Percentiles rank a stretch among this genome's conserved stretches.
Conservation (phyloP, 2,113 vertebrate species). For the Centropristis striata region DNA sequence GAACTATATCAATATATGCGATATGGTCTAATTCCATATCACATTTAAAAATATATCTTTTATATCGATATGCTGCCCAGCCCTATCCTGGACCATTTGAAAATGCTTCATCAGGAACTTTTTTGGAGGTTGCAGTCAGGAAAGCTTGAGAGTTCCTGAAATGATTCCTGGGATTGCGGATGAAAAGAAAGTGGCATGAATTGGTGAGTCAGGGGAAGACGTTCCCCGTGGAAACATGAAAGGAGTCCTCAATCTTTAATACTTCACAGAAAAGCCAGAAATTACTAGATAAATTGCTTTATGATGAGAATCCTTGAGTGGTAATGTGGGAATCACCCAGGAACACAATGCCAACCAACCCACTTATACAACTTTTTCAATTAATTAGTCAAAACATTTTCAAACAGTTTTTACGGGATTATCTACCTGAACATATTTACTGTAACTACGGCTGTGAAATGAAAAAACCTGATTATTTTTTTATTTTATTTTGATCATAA, state of each 20-base stretch:
- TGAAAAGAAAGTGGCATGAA: not conserved
- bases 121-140: too few species aligned
- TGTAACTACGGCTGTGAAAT: not conserved
- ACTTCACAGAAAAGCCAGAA: slow-evolving; percentile 10
- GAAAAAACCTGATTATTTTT: too few species aligned
- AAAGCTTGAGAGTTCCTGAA: not conserved
- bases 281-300: slow-evolving; percentile 5
- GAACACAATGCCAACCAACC: not conserved
- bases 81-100: not conserved
- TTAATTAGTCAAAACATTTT: not conserved
- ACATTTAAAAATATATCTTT: too few species aligned
- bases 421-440: too few species aligned
- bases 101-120: not conserved
- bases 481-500: not conserved
- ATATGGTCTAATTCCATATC: too few species aligned
- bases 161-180: not conserved
- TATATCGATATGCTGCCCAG: too few species aligned
- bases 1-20: too few species aligned
- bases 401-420: not conserved
- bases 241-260: not conserved
- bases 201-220: not conserved
- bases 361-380: not conserved
- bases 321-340: not conserved
- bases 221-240: not conserved
- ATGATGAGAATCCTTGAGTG: slow-evolving; percentile 10